Percentiles rank a stretch among this genome's conserved stretches.
Conservation (phyloP, 2,888 invertebrate genomes). For the Anaspis maculata region DNA sequence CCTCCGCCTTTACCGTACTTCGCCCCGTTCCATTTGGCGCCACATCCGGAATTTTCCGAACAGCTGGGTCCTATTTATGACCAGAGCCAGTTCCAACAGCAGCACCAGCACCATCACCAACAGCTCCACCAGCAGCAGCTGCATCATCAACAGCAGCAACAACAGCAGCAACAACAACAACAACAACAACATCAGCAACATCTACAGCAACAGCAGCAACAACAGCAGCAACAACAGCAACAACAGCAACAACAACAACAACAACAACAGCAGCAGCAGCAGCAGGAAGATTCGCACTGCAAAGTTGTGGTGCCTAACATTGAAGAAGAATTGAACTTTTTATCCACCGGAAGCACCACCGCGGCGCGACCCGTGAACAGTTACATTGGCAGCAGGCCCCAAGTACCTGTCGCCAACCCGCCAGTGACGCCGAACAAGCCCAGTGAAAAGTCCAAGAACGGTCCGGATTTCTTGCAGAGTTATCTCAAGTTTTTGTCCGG, state of each 20-base stretch:
- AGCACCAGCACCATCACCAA: constrained; percentile 24
- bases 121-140: constrained; percentile 20
- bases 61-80: constrained; percentile 55
- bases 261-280: constrained; percentile 23
- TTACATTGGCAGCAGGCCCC: too few species aligned
- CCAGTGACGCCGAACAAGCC: constrained; percentile 39
- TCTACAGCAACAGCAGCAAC: constrained; percentile 21
- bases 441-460: constrained; percentile 55
- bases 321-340: constrained; percentile 78
- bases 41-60: constrained; percentile 45
- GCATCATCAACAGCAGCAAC: constrained; percentile 40
- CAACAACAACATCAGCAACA: constrained; percentile 27
- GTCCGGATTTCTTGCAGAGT: constrained; percentile 78
- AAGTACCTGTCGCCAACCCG: constrained; percentile 8
- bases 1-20: constrained; percentile 62
- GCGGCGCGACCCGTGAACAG: too few species aligned
- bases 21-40: constrained; percentile 65
- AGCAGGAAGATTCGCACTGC: constrained; percentile 57
- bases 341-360: constrained; percentile 48
- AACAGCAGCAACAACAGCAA: constrained; percentile 20
- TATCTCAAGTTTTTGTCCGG: constrained; percentile 79
- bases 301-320: constrained; percentile 85
- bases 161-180: constrained; percentile 45
- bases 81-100: constrained; percentile 44
- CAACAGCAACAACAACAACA: constrained; percentile 27